phyloP scores from a whole-genome alignment of 2,888 invertebrate species.

The Podabrus alpinus region DNA sequence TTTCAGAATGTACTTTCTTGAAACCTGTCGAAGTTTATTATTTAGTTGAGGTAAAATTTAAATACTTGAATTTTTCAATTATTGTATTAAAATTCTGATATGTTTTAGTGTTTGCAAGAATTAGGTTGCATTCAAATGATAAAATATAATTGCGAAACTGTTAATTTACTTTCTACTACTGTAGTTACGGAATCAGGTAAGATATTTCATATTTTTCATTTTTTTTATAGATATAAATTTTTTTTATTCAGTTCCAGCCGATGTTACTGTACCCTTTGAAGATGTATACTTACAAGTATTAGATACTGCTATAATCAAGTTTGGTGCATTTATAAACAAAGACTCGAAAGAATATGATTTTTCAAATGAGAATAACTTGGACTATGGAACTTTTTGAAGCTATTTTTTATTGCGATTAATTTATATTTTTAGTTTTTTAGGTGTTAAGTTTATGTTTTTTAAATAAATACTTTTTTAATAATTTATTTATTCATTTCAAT shows the following conservation, averaged over 20 bases:
- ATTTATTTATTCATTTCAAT: background rate
- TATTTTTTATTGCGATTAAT: background rate
- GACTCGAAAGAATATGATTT: constrained; percentile 46
- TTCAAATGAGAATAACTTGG: constrained; percentile 51
- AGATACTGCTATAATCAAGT: constrained; percentile 58
- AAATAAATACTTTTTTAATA: background rate
- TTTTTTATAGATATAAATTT: constrained; percentile 19
- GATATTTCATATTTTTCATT: constrained; percentile 23
- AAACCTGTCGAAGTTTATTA: constrained; percentile 68
- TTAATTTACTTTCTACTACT: constrained; percentile 57
- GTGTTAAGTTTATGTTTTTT: background rate
- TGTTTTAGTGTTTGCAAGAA: constrained; percentile 60
- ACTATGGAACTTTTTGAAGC: constrained; percentile 16
- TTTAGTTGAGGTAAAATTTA: constrained; percentile 62
- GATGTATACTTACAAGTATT: constrained; percentile 58
- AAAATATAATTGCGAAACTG: constrained; percentile 46
- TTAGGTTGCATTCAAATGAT: constrained; percentile 61
- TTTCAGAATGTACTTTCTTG: constrained; percentile 65
- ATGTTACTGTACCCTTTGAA: constrained; percentile 58
- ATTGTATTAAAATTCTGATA: constrained; percentile 41
- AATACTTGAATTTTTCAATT: constrained; percentile 5
- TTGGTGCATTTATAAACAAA: constrained; percentile 63
- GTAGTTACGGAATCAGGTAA: constrained; percentile 50
- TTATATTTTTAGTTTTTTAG: background rate
- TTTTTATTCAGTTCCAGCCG: constrained; percentile 50